phyloP scores from a whole-genome alignment of 2,113 vertebrate species.

The Sprattus sprattus region DNA sequence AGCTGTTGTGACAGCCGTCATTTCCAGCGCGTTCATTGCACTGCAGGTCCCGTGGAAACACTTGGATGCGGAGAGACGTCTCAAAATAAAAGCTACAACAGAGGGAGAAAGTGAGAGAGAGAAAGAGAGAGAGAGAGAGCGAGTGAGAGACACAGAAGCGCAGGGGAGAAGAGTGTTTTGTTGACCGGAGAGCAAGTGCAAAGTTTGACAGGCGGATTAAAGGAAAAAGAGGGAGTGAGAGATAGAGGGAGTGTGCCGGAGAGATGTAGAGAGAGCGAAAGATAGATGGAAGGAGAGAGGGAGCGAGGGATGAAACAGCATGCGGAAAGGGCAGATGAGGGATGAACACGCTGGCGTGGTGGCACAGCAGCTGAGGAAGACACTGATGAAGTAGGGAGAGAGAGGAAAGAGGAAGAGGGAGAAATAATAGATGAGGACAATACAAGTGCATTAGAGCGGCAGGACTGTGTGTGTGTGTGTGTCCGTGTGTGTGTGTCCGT shows the following conservation, averaged over 20 bases:
- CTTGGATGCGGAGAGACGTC: background rate
- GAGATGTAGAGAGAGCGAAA: constrained; percentile 49
- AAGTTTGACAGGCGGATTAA: constrained; percentile 29
- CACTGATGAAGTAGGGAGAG: constrained; percentile 66
- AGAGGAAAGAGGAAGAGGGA: constrained; percentile 37
- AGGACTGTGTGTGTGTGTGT: constrained; percentile 25
- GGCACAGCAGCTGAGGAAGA: constrained; percentile 58
- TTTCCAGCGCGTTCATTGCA: background rate
- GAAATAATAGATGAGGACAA: constrained; percentile 77
- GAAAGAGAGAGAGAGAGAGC: background rate
- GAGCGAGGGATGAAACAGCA: constrained; percentile 48
- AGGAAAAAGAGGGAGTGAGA: constrained; percentile 39
- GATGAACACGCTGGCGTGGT: constrained; percentile 60
- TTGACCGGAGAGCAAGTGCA: constrained; percentile 20
- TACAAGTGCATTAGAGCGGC: constrained; percentile 73
- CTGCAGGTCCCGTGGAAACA: background rate
- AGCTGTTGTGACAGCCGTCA: background rate
- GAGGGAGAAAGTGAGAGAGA: background rate
- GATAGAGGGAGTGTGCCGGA: constrained; percentile 51
- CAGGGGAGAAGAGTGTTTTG: constrained; percentile 18
- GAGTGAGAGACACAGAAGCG: background rate
- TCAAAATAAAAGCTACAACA: background rate
- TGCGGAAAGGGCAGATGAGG: constrained; percentile 55
- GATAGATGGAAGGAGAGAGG: constrained; percentile 48
- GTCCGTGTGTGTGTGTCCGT: constrained; percentile 26